These are phyloP conservation scores for Syngnathus acus DNA, from an alignment of 2,797 vertebrate species.

Conservation along the genomic window DNA sequence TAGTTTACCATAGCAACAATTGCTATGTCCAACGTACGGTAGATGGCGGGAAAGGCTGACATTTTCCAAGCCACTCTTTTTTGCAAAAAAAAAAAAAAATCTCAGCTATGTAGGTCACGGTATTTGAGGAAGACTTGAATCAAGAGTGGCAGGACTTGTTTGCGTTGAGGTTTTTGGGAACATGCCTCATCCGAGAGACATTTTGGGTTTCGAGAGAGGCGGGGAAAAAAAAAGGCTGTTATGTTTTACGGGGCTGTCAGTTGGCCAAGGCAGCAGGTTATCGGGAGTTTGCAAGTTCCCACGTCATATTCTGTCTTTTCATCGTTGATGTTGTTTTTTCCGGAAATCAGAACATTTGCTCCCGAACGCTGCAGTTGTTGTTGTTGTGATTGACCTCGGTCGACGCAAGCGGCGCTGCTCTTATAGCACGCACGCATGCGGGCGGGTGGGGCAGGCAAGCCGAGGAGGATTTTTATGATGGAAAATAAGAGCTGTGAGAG, in stretches of 20 bases:
- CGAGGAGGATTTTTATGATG: conserved; percentile 48
- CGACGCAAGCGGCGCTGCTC: conserved; percentile 34
- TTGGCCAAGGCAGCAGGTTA: not conserved
- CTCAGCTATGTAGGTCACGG: conserved; percentile 1
- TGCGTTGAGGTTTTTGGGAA: not conserved
- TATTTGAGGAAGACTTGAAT: not conserved
- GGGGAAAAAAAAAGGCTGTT: not conserved
- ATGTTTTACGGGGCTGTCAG: not conserved
- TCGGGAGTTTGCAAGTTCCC: not conserved
- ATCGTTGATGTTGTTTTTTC: not conserved
- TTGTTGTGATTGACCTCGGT: conserved; percentile 36
- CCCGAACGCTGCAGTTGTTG: conserved; percentile 5
- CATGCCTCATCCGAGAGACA: not conserved
- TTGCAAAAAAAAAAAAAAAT: not conserved
- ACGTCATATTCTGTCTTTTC: not conserved
- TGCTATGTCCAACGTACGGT: conserved; percentile 28
- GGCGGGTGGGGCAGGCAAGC: conserved; percentile 30
- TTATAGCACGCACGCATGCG: conserved; percentile 44
- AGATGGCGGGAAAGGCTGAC: not conserved
- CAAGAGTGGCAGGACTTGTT: not conserved
- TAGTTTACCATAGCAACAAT: conserved; percentile 20
- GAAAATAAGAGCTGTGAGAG: conserved; percentile 49
- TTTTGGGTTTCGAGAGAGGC: not conserved
- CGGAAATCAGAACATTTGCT: not conserved
- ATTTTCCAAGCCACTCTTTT: not conserved